phyloP scores from a whole-genome alignment of 2,113 vertebrate genomes.

The Eulemur macaco region DNA sequence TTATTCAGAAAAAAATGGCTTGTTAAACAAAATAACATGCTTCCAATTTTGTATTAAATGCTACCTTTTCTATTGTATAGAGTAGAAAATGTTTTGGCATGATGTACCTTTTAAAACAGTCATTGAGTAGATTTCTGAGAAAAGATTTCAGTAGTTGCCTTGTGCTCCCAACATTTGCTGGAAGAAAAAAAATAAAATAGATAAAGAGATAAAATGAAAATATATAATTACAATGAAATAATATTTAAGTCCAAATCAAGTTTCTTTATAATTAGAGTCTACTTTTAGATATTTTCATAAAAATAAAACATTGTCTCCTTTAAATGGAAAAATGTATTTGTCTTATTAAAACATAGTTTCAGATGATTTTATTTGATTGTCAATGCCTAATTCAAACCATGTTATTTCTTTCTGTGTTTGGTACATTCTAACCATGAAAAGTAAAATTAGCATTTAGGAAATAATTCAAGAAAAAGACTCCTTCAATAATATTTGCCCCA shows the following conservation, averaged over 20 bases:
- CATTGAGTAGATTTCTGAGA: not conserved
- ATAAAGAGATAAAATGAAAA: not conserved
- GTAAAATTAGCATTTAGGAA: slow-evolving; percentile 40
- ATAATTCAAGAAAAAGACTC: slow-evolving; percentile 2
- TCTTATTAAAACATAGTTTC: not conserved
- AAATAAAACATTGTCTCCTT: not conserved
- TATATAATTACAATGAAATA: not conserved
- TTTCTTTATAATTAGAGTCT: not conserved
- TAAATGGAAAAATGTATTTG: not conserved
- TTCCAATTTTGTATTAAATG: not conserved
- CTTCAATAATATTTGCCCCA: slow-evolving; percentile 37
- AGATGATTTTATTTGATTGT: not conserved
- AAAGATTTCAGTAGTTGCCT: not conserved
- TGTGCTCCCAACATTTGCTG: not conserved
- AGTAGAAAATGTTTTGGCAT: not conserved
- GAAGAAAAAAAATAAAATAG: not conserved
- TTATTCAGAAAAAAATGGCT: not conserved
- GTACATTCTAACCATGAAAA: not conserved
- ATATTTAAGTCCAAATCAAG: not conserved
- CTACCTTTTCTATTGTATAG: rapidly evolving
- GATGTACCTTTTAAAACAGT: not conserved
- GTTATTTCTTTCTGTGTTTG: not conserved
- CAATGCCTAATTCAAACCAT: not conserved
- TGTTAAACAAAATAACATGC: not conserved
- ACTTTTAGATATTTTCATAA: not conserved